A percentile compares a stretch with the other conserved stretches of the same genome.
Conservation (phyloP, 2,797 vertebrate species). For the Decapterus maruadsi region DNA sequence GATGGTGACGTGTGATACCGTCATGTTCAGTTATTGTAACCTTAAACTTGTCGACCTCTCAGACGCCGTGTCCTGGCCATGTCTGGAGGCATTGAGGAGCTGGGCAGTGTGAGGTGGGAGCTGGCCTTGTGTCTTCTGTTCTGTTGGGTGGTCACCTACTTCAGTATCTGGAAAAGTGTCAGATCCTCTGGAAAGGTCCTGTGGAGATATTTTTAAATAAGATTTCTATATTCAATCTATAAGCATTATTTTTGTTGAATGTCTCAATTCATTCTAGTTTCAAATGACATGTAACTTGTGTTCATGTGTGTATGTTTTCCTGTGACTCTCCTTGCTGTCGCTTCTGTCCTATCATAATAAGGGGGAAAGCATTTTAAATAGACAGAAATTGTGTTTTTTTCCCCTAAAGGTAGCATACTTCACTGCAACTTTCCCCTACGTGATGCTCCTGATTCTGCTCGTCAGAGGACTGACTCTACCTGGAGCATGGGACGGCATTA, state of each 20-base stretch:
- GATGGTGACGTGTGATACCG: too few relatives aligned
- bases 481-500: slow-evolving; percentile 75
- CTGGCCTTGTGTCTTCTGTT: slow-evolving; percentile 69
- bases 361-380: too few relatives aligned
- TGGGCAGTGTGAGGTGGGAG: slow-evolving; percentile 67
- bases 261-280: not conserved
- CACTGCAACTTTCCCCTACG: slow-evolving; percentile 75
- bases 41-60: too few relatives aligned
- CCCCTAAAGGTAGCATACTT: slow-evolving; percentile 70
- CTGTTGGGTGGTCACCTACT: slow-evolving; percentile 72
- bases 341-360: too few relatives aligned
- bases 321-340: too few relatives aligned
- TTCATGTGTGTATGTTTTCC: not conserved
- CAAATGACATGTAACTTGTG: not conserved
- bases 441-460: slow-evolving; percentile 74
- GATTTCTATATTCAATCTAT: too few relatives aligned
- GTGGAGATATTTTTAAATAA: not conserved
- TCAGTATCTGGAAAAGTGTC: slow-evolving; percentile 76
- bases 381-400: too few relatives aligned
- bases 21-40: too few relatives aligned
- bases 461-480: slow-evolving; percentile 75
- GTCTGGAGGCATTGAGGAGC: too few relatives aligned
- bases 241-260: too few relatives aligned
- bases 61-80: too few relatives aligned
- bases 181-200: slow-evolving; percentile 70